Evolutionary conservation across 2,113 vertebrate genomes (phyloP).

Genomic region (Megaleporinus macrocephalus): DNA sequence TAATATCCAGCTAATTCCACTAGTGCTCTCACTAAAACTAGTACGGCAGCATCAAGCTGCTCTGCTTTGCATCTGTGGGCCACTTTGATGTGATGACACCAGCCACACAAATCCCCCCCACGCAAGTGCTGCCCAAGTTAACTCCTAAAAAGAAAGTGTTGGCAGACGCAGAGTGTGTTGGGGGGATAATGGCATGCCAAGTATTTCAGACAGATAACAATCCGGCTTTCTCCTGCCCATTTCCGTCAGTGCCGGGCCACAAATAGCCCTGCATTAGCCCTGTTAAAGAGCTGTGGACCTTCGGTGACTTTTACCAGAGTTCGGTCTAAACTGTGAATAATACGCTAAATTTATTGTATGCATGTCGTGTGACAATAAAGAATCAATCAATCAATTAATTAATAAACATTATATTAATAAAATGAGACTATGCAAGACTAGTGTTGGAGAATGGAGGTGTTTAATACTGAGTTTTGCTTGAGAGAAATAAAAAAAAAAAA

Average conservation of each 20-base stretch:
- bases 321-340: neutral
- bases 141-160: constrained; percentile 58
- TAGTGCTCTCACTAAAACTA: no score
- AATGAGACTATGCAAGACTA: neutral
- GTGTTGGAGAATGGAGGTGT: no score
- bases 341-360: neutral
- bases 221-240: constrained; percentile 51
- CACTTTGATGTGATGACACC: constrained; percentile 43
- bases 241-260: constrained; percentile 43
- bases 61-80: constrained; percentile 28
- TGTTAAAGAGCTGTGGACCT: constrained; percentile 3
- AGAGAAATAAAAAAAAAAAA: neutral
- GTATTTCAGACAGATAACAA: constrained; percentile 62
- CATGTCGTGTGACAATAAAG: no score
- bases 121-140: constrained; percentile 38
- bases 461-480: neutral
- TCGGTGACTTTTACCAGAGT: constrained; percentile 8
- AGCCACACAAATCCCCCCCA: constrained; percentile 17
- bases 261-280: constrained; percentile 54
- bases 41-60: neutral
- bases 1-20: no score
- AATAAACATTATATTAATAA: neutral
- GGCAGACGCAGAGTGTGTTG: constrained; percentile 58
- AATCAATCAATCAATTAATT: no score
- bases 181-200: constrained; percentile 51